Base-by-base conservation (phyloP, 2,888 invertebrate species). In the Dendrolimus houi region DNA sequence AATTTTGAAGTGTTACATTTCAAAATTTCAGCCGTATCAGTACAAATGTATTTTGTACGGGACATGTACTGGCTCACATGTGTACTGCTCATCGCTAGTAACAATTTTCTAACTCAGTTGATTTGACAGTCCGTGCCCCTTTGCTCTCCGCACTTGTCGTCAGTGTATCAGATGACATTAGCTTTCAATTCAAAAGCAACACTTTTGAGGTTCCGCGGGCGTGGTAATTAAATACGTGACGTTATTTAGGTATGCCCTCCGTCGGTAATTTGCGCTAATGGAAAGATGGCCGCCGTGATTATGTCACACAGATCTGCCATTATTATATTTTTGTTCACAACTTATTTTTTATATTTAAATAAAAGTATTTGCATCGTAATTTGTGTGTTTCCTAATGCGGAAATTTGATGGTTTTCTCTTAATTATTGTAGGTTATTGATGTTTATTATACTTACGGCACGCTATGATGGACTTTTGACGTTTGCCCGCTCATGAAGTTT, bases 151-250 rank as follows among this genome's bases (percentile, higher is more conserved):
- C 55, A 9, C 59, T 40, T 57, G 54, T 56, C 40, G 52, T 54
- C 74, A 60, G 67, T 81, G 71, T 77, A 73, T 74, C 68, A 59
- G 65, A 56, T 64, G 67, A 75, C 74, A 72, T 79, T 79, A 77
- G 75, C 75, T 77, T 82, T 81, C 80, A 83, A 83, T 83, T 83
- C 74, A 65, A 77, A 78, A 79, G 74, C 73, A 77, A 72, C 79
- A 81, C 75, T 81, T 80, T 79, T 76, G 77, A 76, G 75, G 72
- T 74, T 74, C 73, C 72, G 77, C 74, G 67, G 79, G 75, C 77
- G 74, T 73, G 64, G 76, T 84, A 85, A 87, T 86, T 86, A 85
- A 88, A 86, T 86, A 87, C 87, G 87, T 88, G 87, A 87, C 81
- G 82, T 81, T 74, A 84, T 84, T 82, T 81, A 77, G 76, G 73